phyloP scores from a whole-genome alignment of 2,797 vertebrate species.

The Picus viridis region DNA sequence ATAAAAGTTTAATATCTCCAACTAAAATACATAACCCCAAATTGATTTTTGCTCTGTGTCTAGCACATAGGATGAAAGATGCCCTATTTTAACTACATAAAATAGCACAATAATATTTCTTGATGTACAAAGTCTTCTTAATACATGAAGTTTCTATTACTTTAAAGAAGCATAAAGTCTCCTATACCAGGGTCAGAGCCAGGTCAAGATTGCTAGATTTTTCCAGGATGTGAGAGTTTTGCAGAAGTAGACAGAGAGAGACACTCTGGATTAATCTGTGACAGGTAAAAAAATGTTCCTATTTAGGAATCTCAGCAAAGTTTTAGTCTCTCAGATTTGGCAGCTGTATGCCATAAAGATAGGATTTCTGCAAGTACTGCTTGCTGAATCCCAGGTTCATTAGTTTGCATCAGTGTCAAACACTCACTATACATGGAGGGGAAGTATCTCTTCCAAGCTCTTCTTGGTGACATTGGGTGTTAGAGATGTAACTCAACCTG shows the following conservation, averaged over 20 bases:
- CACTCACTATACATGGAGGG: neutral
- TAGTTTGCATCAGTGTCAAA: constrained; percentile 49
- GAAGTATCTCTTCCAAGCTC: neutral
- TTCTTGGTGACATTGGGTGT: neutral
- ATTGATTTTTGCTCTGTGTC: neutral
- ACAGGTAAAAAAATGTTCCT: constrained; percentile 59
- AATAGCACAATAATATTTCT: neutral
- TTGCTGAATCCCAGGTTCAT: constrained; percentile 36
- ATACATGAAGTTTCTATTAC: neutral
- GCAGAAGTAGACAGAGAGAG: constrained; percentile 24
- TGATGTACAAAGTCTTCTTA: neutral
- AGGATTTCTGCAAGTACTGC: constrained; percentile 45
- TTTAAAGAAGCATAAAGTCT: neutral
- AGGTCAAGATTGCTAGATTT: constrained; percentile 14
- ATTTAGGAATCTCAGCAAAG: constrained; percentile 26
- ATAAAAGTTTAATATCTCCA: neutral
- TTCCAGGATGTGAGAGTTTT: constrained; percentile 46
- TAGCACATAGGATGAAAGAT: neutral
- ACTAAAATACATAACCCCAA: neutral
- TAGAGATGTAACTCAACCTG: constrained; percentile 1
- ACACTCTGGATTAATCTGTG: constrained; percentile 52
- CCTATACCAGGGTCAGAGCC: constrained; percentile 6
- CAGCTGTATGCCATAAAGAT: constrained; percentile 48
- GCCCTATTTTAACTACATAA: neutral
- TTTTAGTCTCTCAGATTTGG: constrained; percentile 47